Base-by-base conservation (phyloP, 1,140 invertebrate species). In the Cydia fagiglandana region DNA sequence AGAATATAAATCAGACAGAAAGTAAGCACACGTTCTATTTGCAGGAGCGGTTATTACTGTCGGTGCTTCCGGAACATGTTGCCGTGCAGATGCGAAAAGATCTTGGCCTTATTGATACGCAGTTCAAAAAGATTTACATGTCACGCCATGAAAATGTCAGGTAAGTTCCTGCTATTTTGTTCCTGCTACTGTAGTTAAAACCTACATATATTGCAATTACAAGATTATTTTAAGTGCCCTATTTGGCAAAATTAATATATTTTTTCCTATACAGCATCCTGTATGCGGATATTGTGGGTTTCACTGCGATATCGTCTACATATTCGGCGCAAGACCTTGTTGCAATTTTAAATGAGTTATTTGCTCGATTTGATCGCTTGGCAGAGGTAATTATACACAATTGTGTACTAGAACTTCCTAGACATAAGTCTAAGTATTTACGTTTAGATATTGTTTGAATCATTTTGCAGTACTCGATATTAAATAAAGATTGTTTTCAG, bases 71-170 rank as follows among this genome's bases (percentile, higher is more conserved):
- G 0, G 97, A 98, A 90, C 98, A 99, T 93, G 97, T 99, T 64
- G 98, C 98, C 0, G 97, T 98, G 20, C 97, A 97, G 91, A 99
- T 99, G 97, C 93, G 98, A 5, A 95, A 98, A 88, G 98, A 99
- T 88, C 93, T 98, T 76, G 98, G 97, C 13, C 95, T 96, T 17
- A 96, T 96, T 4, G 95, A 97, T 75, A 97, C 97, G 76, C 98
- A 98, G 88, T 99, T 99, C 89, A 98, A 99, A 93, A 99, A 98
- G 93, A 99, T 99, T 84, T 99, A 99, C 88, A 98, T 99, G 98
- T 98, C 97, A 77, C 94, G 98, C 17, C 98, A 99, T 90, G 98
- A 99, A 92, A 98, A 99, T 91, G 98, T 99, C 79, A 99, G 98
- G 96, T 97, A 93, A 76, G 83, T 76, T 0, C 47, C 12, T 15